Base-by-base conservation (phyloP, 2,113 vertebrate species). In the Thamnophis sirtalis region DNA sequence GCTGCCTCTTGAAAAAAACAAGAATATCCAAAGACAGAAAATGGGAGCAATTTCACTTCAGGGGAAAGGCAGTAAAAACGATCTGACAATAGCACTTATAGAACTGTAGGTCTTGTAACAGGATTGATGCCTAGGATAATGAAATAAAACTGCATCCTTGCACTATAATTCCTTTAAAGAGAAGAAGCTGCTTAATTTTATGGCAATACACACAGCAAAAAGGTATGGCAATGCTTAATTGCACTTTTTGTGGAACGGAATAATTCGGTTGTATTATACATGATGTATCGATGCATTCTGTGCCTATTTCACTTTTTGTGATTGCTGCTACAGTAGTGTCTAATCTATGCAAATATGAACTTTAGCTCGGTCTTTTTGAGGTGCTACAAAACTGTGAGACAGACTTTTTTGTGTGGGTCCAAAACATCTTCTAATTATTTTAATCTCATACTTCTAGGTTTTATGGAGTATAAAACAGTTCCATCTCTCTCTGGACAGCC, bases 381-480 rank as follows among this genome's bases (percentile, higher is more conserved):
- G 11, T 58, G 19, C 10, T 33, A 51, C 1, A 53, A 86, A 50
- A 63, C 48, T n/a, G 17, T 22, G 3, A 58, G 5, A 43, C 1
- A 50, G 21, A 19, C 51, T 0, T 51, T 87, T 63, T 60, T 84
- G 6, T 68, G 33, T 86, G 53, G 15, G 33, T 80, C 33, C 33
- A 21, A 84, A 11, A 3, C 19, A 55, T 95, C 60, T 89, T 9
- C 54, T 89, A 26, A 51, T 7, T 87, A 28, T 73, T 63, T 28
- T 21, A 84, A 84, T 90, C 68, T 22, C 17, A 93, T 17, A 88
- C 21, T 88, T 26, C n/a, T 90, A 98, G 98, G 98, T 93, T 98
- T 98, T 94, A 99, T 99, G 98, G 98, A 99, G 96, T 99, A 98
- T 95, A 96, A 97, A 93, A 95, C 98, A 93, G 98, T 98, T 91